Evolutionary conservation across 2,797 vertebrate species (phyloP), one percentile per base, ranked within the genome.

Genomic region (Meriones psammophilus): DNA sequence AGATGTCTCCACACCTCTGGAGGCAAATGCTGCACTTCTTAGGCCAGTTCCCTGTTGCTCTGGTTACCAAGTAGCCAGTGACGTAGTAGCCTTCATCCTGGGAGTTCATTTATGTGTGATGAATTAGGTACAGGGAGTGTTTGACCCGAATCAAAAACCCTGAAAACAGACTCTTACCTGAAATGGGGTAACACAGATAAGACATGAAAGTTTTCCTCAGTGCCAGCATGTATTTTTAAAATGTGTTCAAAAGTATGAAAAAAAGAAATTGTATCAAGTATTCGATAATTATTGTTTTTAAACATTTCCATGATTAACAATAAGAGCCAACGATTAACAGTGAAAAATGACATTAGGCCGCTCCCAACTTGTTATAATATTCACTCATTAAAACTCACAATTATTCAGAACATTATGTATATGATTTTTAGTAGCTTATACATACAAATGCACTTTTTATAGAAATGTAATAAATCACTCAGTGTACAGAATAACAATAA

Each of bases 361-460:
- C 12, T 79, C 17, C 36, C 36, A 22, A 36, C 69, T 84, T 79
- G 2, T 96, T 89, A 56, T 15, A 58, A 86, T 95, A 90, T 88
- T 96, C 8, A 46, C 4, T 42, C 85, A 36, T 93, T 95, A 78
- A 96, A 96, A 92, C 91, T 91, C 84, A 86, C 54, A 50, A 73
- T 71, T 60, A 33, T 74, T 69, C 15, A 92, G 62, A 85, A 94
- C 93, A 20, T 80, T 36, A 39, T 33, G 20, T 30, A 18, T 66
- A 68, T 80, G 69, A 33, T 33, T 95, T 96, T 74, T 17, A 81
- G 69, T 90, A 90, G 20, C 33, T 84, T 93, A 81, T 89, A 73
- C 42, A 69, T 83, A 22, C 85, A 33, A 14, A 33, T 85, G 1
- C 89, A 24, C 80, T 89, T 91, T 80, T 64, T n/a, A 93, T 12